These are phyloP conservation scores for Phenganax marumi DNA, from an alignment of 92 coral and sea anemone species.

Conservation along the genomic window DNA sequence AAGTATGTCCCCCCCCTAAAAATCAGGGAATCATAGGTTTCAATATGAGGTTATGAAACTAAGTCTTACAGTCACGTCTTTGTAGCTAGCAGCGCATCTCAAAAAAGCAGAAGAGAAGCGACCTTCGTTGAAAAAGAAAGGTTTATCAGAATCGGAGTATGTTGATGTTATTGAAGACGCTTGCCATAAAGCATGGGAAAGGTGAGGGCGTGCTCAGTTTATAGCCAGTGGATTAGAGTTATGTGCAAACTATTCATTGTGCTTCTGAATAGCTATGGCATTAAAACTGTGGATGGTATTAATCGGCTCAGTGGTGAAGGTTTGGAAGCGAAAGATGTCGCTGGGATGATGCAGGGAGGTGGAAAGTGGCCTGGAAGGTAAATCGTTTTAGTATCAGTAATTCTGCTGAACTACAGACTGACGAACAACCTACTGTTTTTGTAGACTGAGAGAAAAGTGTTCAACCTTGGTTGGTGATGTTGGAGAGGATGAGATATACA, in stretches of 20 bases:
- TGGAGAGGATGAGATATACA: slow-evolving; percentile 83
- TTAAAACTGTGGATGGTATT: slow-evolving; percentile 86
- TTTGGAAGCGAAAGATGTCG: slow-evolving; percentile 84
- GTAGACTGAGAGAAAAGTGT: slow-evolving; percentile 75
- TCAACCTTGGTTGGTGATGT: slow-evolving; percentile 79
- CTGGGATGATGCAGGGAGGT: slow-evolving; percentile 99
- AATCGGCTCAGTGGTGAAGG: slow-evolving; percentile 93
- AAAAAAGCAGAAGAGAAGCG: slow-evolving; percentile 73
- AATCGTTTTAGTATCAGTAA: background rate
- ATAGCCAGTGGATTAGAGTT: background rate
- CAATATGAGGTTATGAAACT: too few species aligned
- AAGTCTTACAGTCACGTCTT: background rate
- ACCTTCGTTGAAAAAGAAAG: slow-evolving; percentile 83
- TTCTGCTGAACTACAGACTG: background rate
- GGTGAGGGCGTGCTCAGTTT: slow-evolving; percentile 66
- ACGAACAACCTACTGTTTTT: background rate
- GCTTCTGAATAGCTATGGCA: slow-evolving; percentile 65
- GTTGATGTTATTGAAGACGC: slow-evolving; percentile 82
- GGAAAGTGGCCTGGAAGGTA: slow-evolving; percentile 99
- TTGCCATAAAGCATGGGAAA: slow-evolving; percentile 80
- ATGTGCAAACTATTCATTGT: background rate
- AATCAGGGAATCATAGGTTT: too few species aligned
- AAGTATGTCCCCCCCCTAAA: slow-evolving; percentile 49
- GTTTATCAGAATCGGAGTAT: slow-evolving; percentile 82
- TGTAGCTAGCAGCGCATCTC: slow-evolving; percentile 69